A percentile compares a stretch with the other conserved stretches of the same genome.
These are phyloP conservation scores for Erythrocercus mccallii DNA, from an alignment of 2,113 vertebrate species.

Conservation along the genomic window DNA sequence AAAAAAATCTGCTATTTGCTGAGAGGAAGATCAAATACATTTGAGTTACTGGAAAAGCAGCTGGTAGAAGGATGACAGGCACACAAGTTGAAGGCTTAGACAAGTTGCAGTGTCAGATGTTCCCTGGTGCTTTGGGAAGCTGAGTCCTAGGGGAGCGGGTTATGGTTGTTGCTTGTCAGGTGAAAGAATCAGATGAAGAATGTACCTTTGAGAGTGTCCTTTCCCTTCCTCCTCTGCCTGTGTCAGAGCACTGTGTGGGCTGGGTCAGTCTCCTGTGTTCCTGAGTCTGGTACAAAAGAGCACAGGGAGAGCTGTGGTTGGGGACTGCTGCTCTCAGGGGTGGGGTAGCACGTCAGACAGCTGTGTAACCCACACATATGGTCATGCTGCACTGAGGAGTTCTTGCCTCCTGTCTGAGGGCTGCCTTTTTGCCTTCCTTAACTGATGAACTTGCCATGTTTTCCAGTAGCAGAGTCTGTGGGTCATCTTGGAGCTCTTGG, in stretches of 20 bases:
- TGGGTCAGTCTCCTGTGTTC: neutral
- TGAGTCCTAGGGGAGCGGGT: neutral
- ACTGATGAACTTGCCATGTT: rapidly evolving
- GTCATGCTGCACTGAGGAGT: neutral
- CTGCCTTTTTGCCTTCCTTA: neutral
- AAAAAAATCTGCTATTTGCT: rapidly evolving
- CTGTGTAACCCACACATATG: rapidly evolving
- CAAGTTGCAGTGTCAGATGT: neutral
- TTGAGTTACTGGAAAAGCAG: neutral
- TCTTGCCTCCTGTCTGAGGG: neutral
- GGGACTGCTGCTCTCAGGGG: rapidly evolving
- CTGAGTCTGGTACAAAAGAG: neutral
- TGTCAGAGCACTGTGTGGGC: rapidly evolving
- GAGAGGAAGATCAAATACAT: neutral
- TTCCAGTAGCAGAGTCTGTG: neutral
- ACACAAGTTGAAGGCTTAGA: neutral
- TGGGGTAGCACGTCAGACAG: neutral
- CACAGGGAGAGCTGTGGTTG: neutral
- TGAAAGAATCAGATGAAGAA: neutral
- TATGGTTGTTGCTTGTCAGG: rapidly evolving
- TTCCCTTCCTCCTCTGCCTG: neutral
- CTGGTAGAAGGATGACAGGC: neutral
- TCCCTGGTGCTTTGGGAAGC: neutral
- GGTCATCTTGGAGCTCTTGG: neutral
- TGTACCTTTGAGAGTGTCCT: neutral